phyloP scores from a whole-genome alignment of 2,113 vertebrate genomes.

The Sakesphorus luctuosus region DNA sequence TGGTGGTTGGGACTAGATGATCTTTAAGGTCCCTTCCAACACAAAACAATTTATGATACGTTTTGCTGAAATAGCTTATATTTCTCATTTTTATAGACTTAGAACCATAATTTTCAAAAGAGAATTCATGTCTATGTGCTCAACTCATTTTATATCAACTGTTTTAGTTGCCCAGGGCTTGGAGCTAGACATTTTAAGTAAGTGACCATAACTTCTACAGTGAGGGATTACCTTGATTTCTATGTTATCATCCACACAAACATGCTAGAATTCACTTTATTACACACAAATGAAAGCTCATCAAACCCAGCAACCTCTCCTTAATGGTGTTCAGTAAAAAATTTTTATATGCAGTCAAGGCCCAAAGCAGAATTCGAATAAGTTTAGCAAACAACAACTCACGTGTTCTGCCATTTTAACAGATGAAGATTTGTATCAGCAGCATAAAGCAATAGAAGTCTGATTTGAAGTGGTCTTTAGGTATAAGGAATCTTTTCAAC shows the following conservation, averaged over 20 bases:
- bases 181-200: not conserved
- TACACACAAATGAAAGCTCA: not conserved
- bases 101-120: not conserved
- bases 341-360: not conserved
- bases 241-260: not conserved
- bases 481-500: not conserved
- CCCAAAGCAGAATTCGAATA: not conserved
- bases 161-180: not conserved
- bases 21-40: not conserved
- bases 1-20: not conserved
- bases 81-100: not conserved
- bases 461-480: not conserved
- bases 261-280: not conserved
- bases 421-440: not conserved
- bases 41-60: not conserved
- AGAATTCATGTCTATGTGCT: not conserved
- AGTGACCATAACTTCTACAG: not conserved
- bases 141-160: not conserved
- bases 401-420: not conserved
- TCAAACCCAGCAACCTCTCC: not conserved
- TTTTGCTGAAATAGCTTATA: not conserved
- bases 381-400: not conserved
- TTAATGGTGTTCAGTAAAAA: not conserved
- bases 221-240: not conserved
- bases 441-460: not conserved